Percentiles rank a stretch among this genome's conserved stretches.
These are phyloP conservation scores for Spodoptera frugiperda DNA, from an alignment of 1,140 invertebrate genomes.

Conservation along the genomic window DNA sequence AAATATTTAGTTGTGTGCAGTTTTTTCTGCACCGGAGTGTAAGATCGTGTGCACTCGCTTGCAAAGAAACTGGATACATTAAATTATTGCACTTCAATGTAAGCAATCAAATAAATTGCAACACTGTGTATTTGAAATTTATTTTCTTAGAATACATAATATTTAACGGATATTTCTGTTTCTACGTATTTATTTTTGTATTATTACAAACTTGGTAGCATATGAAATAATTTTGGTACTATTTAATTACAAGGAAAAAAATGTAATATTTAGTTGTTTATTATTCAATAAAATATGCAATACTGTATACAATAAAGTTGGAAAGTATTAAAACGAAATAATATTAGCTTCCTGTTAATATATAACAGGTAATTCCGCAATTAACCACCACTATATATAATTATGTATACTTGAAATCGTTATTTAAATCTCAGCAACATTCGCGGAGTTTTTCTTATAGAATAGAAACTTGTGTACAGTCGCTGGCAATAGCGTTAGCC, in stretches of 20 bases:
- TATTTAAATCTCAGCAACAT: constrained; percentile 42
- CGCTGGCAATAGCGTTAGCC: background rate
- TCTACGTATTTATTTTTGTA: too few species aligned
- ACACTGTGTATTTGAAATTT: constrained; percentile 40
- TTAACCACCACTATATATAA: constrained; percentile 49
- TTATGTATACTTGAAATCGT: constrained; percentile 46
- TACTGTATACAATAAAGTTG: too few species aligned
- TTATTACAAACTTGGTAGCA: too few species aligned
- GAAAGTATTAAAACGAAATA: constrained; percentile 1
- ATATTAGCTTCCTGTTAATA: constrained; percentile 35
- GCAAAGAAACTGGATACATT: constrained; percentile 45
- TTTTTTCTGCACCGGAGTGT: constrained; percentile 25
- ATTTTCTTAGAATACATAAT: constrained; percentile 39
- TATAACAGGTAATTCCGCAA: constrained; percentile 39
- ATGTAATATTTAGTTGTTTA: too few species aligned
- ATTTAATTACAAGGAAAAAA: too few species aligned
- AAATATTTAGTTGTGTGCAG: constrained; percentile 7
- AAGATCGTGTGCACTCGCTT: constrained; percentile 31
- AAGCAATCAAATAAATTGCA: constrained; percentile 46
- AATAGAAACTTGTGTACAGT: constrained; percentile 22
- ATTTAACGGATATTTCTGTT: constrained; percentile 42
- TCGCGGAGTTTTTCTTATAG: constrained; percentile 20
- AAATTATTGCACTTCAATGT: constrained; percentile 43
- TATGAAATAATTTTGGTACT: background rate
- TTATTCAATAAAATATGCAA: too few species aligned